phyloP scores from a whole-genome alignment of 2,797 vertebrate genomes.

The Psittacula derbiana region DNA sequence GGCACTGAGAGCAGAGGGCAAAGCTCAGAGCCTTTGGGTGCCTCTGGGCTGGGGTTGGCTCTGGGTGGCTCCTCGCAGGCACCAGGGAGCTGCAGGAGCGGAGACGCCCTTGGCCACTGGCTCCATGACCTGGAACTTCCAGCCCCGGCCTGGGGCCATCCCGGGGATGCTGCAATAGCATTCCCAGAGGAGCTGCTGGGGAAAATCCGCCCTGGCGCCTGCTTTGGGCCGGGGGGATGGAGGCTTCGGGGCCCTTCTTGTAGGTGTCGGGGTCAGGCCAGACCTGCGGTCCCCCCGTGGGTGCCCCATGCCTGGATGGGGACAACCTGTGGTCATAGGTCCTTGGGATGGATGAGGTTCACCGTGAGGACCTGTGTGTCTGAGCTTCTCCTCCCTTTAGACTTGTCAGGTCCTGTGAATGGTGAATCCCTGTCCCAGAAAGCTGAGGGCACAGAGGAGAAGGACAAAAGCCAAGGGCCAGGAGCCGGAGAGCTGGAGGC shows the following conservation, averaged over 20 bases:
- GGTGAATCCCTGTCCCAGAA: constrained; percentile 85
- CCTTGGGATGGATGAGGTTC: fast-evolving
- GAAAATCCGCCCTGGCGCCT: background rate
- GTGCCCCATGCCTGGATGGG: background rate
- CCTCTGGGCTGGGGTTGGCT: background rate
- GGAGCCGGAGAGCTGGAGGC: constrained; percentile 36
- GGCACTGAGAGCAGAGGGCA: constrained; percentile 29
- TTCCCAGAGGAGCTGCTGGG: background rate
- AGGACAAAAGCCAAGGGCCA: constrained; percentile 61
- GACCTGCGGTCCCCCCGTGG: fast-evolving
- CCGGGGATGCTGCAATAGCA: background rate
- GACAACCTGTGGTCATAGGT: fast-evolving
- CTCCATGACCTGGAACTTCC: background rate
- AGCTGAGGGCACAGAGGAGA: constrained; percentile 65
- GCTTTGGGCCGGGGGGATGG: background rate
- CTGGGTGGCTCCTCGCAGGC: background rate
- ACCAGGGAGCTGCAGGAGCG: background rate
- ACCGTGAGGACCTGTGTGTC: fast-evolving
- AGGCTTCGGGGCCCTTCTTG: background rate
- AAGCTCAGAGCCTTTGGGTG: background rate
- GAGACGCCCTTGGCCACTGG: background rate
- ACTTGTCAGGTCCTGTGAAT: constrained; percentile 84
- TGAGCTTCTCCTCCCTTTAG: constrained; percentile 53
- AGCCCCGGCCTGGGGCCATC: background rate
- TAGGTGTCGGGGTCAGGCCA: background rate